Base-by-base conservation (phyloP, 1,140 invertebrate genomes). In the Argopecten irradians region DNA sequence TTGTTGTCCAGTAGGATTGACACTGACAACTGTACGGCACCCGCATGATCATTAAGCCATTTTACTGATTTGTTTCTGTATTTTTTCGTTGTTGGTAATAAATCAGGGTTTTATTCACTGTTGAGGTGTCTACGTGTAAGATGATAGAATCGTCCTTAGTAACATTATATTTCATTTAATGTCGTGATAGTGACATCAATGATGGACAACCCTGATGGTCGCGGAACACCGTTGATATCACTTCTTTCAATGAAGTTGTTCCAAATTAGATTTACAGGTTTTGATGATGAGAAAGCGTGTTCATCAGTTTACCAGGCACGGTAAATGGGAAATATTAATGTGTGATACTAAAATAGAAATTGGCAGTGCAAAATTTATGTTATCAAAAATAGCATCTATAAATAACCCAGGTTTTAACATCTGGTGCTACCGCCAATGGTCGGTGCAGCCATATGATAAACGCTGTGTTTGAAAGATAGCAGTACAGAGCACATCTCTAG, bases 321-420 rank as follows among this genome's bases (percentile, higher is more conserved):
- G n/a, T 19, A 46, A 46, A 71, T 71, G 16, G n/a, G n/a, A 71
- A 71, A 8, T n/a, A n/a, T 22, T 71, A 28, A 28, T 28, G 55
- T 71, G 55, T 28, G 55, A 71, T 28, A 28, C 55, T 5, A 71
- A 71, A 71, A 71, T 71, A 71, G 55, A 71, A n/a, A 71, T 28
- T 28, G 55, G 55, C 55, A 28, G 55, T 71, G 55, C 55, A 71
- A 28, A 71, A 28, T 71, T 71, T 71, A 71, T 71, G 55, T 71
- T 71, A 71, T 71, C 55, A 28, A 71, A 71, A 71, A 71, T 71
- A 71, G 55, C 11, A 71, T 71, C 55, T 71, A 71, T 28, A 71
- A 71, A 71, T 71, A 71, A n/a, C 55, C 1, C 55, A 16, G 28
- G 11, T n/a, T 16, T n/a, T 71, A 71, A 71, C 55, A 71, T 71